Conservation (phyloP, 2,888 invertebrate genomes). For the Pelosia muscerda region DNA sequence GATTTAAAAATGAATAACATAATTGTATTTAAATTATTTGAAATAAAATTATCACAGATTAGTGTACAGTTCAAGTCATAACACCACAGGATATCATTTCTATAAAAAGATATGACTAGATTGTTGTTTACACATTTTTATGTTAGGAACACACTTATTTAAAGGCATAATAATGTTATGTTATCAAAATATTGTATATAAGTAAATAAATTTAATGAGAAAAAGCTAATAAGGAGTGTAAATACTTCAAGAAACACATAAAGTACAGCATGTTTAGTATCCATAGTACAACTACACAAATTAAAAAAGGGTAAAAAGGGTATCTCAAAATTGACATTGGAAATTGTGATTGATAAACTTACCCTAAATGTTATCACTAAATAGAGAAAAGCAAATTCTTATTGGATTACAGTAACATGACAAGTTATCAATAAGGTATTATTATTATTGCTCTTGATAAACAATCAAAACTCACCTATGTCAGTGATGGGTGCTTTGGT, state of each 20-base stretch:
- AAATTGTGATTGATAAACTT: background rate
- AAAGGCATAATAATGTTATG: background rate
- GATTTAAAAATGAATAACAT: no score
- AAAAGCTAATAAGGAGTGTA: background rate
- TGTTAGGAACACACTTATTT: background rate
- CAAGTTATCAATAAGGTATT: background rate
- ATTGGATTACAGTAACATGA: background rate
- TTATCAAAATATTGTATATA: background rate
- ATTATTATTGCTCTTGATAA: conserved; percentile 14
- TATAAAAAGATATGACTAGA: background rate
- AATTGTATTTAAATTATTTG: background rate
- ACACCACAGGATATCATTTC: background rate
- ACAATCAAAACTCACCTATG: conserved; percentile 87
- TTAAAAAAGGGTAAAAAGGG: background rate
- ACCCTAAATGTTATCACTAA: no score
- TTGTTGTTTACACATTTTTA: background rate
- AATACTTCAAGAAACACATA: background rate
- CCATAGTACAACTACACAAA: no score
- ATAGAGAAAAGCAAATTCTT: background rate
- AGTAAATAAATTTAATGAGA: background rate
- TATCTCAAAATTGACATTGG: background rate
- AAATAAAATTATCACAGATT: background rate
- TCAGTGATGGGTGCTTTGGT: conserved; percentile 98
- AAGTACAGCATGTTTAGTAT: background rate
- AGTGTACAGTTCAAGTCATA: background rate